These are phyloP conservation scores for Drosophila falleni DNA, from an alignment of 2,888 invertebrate species.

Conservation along the genomic window DNA sequence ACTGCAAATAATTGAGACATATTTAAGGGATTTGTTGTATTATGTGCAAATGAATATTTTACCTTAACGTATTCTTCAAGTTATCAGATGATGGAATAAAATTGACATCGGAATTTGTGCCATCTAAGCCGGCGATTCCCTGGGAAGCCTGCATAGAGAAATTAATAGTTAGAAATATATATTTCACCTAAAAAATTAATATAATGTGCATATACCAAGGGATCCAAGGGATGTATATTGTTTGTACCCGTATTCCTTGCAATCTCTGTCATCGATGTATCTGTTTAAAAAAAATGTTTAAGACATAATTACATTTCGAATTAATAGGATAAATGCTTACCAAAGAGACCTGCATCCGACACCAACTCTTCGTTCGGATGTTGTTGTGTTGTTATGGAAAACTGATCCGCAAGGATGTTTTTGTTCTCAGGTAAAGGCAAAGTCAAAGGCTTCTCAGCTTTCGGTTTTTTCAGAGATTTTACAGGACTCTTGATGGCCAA, in stretches of 20 bases:
- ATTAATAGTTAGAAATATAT: background rate
- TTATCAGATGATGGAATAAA: slow-evolving; percentile 49
- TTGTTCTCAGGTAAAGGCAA: slow-evolving; percentile 45
- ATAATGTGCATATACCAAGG: slow-evolving; percentile 29
- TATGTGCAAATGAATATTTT: background rate
- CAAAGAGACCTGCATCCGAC: slow-evolving; percentile 38
- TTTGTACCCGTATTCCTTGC: slow-evolving; percentile 18
- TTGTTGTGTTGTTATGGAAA: slow-evolving; percentile 39
- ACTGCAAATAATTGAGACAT: slow-evolving; percentile 19
- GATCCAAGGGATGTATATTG: slow-evolving; percentile 37
- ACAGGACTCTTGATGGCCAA: slow-evolving; percentile 33
- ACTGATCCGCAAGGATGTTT: slow-evolving; percentile 39
- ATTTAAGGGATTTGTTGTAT: too few relatives aligned
- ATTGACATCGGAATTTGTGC: slow-evolving; percentile 42
- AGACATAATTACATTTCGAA: background rate
- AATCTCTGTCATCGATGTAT: slow-evolving; percentile 42
- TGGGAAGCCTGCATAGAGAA: slow-evolving; percentile 48
- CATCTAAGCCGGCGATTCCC: slow-evolving; percentile 51
- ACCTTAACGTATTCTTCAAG: slow-evolving; percentile 56
- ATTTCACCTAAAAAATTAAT: background rate
- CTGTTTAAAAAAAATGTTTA: slow-evolving; percentile 4
- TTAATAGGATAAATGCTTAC: slow-evolving; percentile 28
- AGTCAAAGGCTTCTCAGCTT: slow-evolving; percentile 42
- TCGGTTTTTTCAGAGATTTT: slow-evolving; percentile 43
- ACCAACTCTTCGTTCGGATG: slow-evolving; percentile 36